Evolutionary conservation across 2,113 vertebrate genomes (phyloP), one percentile per base, ranked within the genome.

Genomic region (Thalassarche chlororhynchos): DNA sequence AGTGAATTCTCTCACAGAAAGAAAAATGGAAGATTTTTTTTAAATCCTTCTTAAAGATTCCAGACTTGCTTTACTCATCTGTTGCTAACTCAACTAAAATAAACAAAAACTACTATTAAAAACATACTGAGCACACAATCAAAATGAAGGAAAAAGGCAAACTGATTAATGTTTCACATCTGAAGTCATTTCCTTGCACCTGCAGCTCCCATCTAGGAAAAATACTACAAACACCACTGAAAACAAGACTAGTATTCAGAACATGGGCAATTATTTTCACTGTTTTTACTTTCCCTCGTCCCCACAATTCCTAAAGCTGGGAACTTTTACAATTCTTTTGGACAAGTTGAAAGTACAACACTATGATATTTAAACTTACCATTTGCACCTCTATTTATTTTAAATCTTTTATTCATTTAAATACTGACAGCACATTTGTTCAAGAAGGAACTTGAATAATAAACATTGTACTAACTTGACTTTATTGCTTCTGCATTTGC

Each of bases 131-230:
- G 47, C 32, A 36, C 2, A 34, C 51, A 94, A 89, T 77, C 74
- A 83, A 96, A 95, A 96, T 47, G 44, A 87, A 81, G 64, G 47
- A 26, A 68, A 90, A 92, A 93, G 82, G 55, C 72, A 95, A 95
- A 95, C 11, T 94, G 88, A 98, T 96, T 96, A 88, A 96, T 96
- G 88, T 89, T 94, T 97, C 95, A 97, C 87, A 96, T 96, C 75
- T 98, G 95, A 97, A 97, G 97, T 96, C 51, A 98, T 97, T 98
- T 98, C 97, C 96, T 97, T 94, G 94, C 90, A 98, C 89, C 97
- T 97, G 95, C 90, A 94, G 84, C 79, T 95, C 52, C 70, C 72
- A 95, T 93, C 84, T 51, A 93, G 72, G 84, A 92, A 96, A 98
- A 98, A 91, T 95, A 94, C 87, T 96, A 96, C 57, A 89, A 97